Evolutionary conservation across 2,113 vertebrate genomes (phyloP).

Genomic region (Pituophis catenifer): DNA sequence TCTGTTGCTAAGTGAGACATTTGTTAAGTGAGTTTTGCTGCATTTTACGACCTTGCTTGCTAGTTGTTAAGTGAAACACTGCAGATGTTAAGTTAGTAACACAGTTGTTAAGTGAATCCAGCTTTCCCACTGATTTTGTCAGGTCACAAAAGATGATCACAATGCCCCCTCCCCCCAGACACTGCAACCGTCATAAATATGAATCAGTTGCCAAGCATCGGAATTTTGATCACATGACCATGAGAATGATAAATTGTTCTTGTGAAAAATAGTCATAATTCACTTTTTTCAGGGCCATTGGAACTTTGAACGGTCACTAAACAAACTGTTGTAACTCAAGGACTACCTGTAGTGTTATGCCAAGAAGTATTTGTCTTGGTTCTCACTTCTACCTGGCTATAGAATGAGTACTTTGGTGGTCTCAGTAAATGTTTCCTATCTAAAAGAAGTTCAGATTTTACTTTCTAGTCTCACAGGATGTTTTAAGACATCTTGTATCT

Average conservation of each 20-base stretch:
- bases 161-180: neutral
- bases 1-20: neutral
- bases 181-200: neutral
- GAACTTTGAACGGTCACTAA: neutral
- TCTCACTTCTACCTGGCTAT: neutral
- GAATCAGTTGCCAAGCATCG: neutral
- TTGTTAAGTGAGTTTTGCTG: neutral
- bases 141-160: neutral
- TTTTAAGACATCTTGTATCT: neutral
- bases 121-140: neutral
- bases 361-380: neutral
- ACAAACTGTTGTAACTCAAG: neutral
- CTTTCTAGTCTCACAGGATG: neutral
- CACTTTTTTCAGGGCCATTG: neutral
- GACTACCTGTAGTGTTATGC: neutral
- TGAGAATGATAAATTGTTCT: neutral
- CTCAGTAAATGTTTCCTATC: neutral
- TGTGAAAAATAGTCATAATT: neutral
- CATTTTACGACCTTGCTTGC: neutral
- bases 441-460: neutral
- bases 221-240: neutral
- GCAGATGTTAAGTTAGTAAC: neutral
- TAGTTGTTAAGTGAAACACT: neutral
- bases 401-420: neutral
- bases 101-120: neutral